A percentile compares a stretch with the other conserved stretches of the same genome.
Conservation (phyloP, 2,113 vertebrate genomes). For the Indri indri region DNA sequence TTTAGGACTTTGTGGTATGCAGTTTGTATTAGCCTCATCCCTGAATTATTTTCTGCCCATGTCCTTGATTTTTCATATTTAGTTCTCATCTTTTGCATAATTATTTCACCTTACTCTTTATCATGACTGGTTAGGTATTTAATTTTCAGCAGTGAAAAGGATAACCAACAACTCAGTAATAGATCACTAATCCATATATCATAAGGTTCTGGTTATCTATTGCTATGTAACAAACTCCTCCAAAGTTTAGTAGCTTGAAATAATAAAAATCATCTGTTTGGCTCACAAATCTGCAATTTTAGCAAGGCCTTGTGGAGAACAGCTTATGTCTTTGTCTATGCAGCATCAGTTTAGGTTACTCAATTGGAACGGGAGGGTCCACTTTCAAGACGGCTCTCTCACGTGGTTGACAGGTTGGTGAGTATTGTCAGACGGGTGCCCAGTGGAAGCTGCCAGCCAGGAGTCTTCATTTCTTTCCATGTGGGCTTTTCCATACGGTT, state of each 20-base stretch:
- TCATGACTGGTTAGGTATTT: neutral
- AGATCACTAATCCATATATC: neutral
- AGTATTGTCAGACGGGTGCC: neutral
- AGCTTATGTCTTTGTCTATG: neutral
- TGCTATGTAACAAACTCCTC: neutral
- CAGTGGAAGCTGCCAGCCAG: neutral
- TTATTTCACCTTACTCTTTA: neutral
- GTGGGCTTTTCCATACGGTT: neutral
- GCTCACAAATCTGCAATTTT: neutral
- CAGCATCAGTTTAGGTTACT: neutral
- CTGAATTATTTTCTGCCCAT: neutral
- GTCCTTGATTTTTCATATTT: neutral
- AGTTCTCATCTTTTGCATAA: neutral
- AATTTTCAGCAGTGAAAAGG: neutral
- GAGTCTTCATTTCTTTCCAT: neutral
- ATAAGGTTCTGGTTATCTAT: neutral
- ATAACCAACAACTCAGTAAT: neutral
- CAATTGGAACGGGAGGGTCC: neutral
- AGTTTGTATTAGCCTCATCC: neutral
- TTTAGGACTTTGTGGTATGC: neutral
- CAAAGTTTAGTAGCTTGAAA: neutral
- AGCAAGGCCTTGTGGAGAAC: neutral
- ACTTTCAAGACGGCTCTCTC: neutral
- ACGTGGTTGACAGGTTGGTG: neutral
- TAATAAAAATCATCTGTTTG: neutral